phyloP scores from a whole-genome alignment of 1,140 invertebrate genomes.

The Oryctes rhinoceros region DNA sequence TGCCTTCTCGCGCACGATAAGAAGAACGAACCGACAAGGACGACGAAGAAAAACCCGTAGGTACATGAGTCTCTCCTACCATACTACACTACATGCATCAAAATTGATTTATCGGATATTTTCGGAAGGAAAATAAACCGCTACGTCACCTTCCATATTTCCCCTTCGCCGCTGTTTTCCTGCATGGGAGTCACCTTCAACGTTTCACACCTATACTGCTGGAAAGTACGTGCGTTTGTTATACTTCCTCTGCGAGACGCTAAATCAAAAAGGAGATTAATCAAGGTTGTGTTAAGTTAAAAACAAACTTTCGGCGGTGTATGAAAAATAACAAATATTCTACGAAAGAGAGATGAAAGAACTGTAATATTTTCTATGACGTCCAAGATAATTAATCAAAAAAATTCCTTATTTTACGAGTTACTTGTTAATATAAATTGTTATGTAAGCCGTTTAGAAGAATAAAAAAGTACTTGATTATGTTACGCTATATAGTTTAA shows the following conservation, averaged over 20 bases:
- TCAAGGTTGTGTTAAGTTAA: too few relatives aligned
- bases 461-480: too few relatives aligned
- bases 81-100: conserved; percentile 18
- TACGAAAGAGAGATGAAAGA: too few relatives aligned
- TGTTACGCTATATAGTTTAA: too few relatives aligned
- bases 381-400: too few relatives aligned
- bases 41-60: conserved; percentile 39
- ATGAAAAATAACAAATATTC: too few relatives aligned
- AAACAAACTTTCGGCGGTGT: too few relatives aligned
- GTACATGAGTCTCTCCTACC: conserved; percentile 27
- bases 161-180: neutral
- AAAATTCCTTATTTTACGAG: too few relatives aligned
- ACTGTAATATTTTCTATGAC: too few relatives aligned
- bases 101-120: conserved; percentile 41
- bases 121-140: conserved; percentile 31
- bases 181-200: neutral
- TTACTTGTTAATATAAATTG: too few relatives aligned
- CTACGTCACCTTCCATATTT: conserved; percentile 10
- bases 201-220: neutral
- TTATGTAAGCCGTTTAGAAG: too few relatives aligned
- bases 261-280: too few relatives aligned
- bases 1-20: conserved; percentile 36
- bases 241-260: neutral
- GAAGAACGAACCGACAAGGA: conserved; percentile 15
- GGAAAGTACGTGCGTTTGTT: neutral